A percentile compares a stretch with the other conserved stretches of the same genome.
Evolutionary conservation across 2,113 vertebrate species (phyloP).

Genomic region (Apus apus): DNA sequence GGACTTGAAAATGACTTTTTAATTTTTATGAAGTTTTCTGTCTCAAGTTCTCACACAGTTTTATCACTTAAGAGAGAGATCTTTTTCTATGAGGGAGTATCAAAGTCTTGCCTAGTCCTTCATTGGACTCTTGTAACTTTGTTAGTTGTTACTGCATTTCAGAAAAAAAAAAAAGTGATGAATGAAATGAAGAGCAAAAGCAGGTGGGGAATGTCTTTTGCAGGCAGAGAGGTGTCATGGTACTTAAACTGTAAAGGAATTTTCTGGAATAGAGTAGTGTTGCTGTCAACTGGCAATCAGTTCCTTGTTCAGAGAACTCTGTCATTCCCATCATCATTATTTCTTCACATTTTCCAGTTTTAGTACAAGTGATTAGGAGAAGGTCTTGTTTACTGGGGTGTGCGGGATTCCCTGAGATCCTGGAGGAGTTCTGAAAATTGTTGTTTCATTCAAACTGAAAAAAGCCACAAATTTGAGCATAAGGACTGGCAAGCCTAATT

Average conservation of each 20-base stretch:
- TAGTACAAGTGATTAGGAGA: background rate
- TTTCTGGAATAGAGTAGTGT: background rate
- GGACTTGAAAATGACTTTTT: background rate
- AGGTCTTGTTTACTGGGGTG: background rate
- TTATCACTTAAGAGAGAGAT: background rate
- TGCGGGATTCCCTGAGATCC: rapidly evolving
- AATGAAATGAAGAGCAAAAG: background rate
- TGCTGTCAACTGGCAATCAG: background rate
- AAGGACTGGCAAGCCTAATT: background rate
- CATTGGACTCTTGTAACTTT: background rate
- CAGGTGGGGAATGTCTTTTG: background rate
- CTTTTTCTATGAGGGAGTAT: background rate
- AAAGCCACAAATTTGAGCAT: background rate
- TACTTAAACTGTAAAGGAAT: background rate
- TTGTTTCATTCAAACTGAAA: background rate
- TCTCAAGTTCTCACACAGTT: background rate
- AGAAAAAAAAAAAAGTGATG: background rate
- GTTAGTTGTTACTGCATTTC: background rate
- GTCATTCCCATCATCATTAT: background rate
- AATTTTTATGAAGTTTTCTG: background rate
- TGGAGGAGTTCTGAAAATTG: background rate
- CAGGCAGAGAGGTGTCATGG: background rate
- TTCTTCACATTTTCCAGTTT: background rate
- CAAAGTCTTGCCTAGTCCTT: background rate
- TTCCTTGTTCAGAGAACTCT: background rate